Evolutionary conservation across 1,140 invertebrate species (phyloP), one percentile per base, ranked within the genome.

Genomic region (Cataglyphis hispanica): DNA sequence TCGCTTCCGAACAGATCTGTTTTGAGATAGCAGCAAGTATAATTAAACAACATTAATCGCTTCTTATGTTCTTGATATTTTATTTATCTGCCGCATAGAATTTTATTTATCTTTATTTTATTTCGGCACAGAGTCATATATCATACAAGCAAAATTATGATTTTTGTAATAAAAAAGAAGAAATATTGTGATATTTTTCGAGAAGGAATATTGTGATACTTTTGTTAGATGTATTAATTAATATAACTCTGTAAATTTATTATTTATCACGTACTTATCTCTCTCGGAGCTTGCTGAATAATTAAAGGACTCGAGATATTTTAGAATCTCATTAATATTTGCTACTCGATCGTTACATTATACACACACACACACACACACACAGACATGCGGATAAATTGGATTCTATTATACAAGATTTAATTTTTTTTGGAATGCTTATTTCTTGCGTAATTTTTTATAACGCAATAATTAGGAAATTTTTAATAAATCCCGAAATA

Each of bases 31-130:
- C 13, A 19, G 0, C 31, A 50, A 66, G 2, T 66, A 66, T 77
- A 66, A 78, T 25, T 53, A n/a, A 27, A 10, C 53, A 75, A 60
- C 13, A 8, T 64, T 77, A 46, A 78, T 66, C 13, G 6, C n/a
- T n/a, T 31, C 25, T 43, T 64, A 1, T 31, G 43, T 77, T 7
- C 2, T 46, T 43, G 37, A 67, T 40, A 22, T 78, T 66, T 77
- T 34, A 31, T 31, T 31, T 40, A 53, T 5, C 10, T 25, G 34
- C 3, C 22, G 5, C 25, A 43, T 77, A 1, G n/a, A 76, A 19
- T n/a, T 13, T 7, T 7, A 10, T 7, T 31, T 63, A 31, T 31
- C 19, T 1, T 46, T 16, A 31, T 22, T 7, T 66, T 50, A 31
- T 64, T 34, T 22, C 27, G 16, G 31, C 37, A 25, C 0, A 50